Conservation (phyloP, 1,140 invertebrate genomes). For the Spodoptera frugiperda region DNA sequence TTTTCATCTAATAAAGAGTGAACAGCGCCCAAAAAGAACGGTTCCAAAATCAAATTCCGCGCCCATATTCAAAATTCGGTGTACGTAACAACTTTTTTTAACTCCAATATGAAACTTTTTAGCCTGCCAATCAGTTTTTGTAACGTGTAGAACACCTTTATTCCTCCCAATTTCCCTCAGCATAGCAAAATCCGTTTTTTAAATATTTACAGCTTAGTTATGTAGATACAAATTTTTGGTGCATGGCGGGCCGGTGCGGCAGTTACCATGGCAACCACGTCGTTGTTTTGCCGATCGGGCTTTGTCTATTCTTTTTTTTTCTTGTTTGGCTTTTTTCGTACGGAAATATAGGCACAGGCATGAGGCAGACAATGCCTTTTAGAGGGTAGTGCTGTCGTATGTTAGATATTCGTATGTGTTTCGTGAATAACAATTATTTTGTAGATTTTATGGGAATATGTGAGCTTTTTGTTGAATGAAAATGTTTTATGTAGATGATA, state of each 20-base stretch:
- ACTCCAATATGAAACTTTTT: constrained; percentile 40
- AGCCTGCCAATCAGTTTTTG: constrained; percentile 25
- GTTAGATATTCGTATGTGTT: constrained; percentile 38
- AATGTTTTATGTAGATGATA: too few species aligned
- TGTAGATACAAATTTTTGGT: constrained; percentile 56
- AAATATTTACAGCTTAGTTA: constrained; percentile 43
- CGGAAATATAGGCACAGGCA: constrained; percentile 62
- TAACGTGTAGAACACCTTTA: constrained; percentile 14
- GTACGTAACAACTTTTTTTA: neutral
- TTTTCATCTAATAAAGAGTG: neutral
- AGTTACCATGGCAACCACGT: constrained; percentile 74
- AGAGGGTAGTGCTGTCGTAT: constrained; percentile 38
- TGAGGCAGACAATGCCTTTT: constrained; percentile 59
- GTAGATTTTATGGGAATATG: constrained; percentile 27
- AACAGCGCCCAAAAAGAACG: neutral
- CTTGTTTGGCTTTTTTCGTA: constrained; percentile 64
- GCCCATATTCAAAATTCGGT: constrained; percentile 14
- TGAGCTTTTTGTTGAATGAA: neutral
- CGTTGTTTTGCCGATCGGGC: constrained; percentile 80
- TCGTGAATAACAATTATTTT: constrained; percentile 42
- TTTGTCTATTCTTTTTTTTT: constrained; percentile 71
- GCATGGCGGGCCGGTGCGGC: constrained; percentile 63
- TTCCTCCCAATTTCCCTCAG: constrained; percentile 24
- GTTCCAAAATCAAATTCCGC: constrained; percentile 1
- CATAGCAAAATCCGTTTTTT: constrained; percentile 40